These are phyloP conservation scores for Zoanthus solanderi DNA, from an alignment of 92 coral and sea anemone species.

Conservation along the genomic window DNA sequence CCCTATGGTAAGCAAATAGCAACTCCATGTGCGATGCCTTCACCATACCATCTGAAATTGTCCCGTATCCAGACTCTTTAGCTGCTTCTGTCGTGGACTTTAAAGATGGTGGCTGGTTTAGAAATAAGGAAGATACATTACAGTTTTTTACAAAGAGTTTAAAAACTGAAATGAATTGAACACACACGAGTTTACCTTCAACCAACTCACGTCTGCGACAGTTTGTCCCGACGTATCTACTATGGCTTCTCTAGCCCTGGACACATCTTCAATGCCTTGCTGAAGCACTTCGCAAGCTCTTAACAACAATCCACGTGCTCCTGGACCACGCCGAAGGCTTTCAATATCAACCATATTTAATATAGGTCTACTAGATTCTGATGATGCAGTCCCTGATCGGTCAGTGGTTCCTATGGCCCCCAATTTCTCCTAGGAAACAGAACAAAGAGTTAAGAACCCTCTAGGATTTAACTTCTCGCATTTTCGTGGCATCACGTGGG, in stretches of 20 bases:
- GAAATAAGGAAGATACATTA: neutral
- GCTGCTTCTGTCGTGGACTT: neutral
- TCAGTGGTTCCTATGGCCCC: neutral
- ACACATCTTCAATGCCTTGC: conserved; percentile 74
- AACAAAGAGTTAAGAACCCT: neutral
- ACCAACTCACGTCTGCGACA: conserved; percentile 78
- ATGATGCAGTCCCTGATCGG: conserved; percentile 48
- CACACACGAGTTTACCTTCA: conserved; percentile 63
- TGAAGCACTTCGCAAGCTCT: conserved; percentile 72
- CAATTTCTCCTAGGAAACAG: conserved; percentile 6
- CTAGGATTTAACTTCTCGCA: too few species aligned
- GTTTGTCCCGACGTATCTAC: conserved; percentile 61
- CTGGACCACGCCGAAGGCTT: conserved; percentile 66
- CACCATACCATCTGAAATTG: conserved; percentile 52
- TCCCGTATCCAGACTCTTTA: conserved; percentile 1
- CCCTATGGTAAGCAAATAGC: conserved; percentile 81
- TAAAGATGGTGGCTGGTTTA: neutral
- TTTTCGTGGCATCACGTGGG: too few species aligned
- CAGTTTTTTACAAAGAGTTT: neutral
- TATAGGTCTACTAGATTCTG: conserved; percentile 61
- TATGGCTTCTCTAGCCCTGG: conserved; percentile 77
- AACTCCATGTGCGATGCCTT: conserved; percentile 92
- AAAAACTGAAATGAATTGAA: neutral
- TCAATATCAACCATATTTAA: conserved; percentile 55
- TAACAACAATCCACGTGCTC: conserved; percentile 70